A percentile compares a stretch with the other conserved stretches of the same genome.
Conservation (phyloP, 2,888 invertebrate species). For the Caenorhabditis sp. region DNA sequence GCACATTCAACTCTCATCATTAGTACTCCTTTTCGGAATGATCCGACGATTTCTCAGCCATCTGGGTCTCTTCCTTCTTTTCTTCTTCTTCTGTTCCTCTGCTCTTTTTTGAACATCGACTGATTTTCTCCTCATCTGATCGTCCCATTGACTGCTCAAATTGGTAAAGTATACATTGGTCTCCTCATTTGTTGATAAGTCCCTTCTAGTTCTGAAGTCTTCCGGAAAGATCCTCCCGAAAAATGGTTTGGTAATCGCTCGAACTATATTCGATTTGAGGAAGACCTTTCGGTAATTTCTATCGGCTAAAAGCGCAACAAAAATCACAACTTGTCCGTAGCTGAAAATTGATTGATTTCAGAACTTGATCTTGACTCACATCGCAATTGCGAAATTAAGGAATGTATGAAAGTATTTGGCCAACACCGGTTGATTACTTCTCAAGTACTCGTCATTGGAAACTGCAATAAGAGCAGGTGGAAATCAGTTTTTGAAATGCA, state of each 20-base stretch:
- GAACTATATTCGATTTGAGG: constrained; percentile 18
- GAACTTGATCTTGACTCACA: constrained; percentile 29
- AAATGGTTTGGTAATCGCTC: constrained; percentile 27
- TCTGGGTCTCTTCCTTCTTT: not conserved
- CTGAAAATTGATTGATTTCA: too few relatives aligned
- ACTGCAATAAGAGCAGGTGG: constrained; percentile 27
- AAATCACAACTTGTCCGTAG: constrained; percentile 23
- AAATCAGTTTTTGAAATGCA: not conserved
- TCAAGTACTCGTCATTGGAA: constrained; percentile 26
- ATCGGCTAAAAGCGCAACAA: constrained; percentile 11
- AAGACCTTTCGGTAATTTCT: constrained; percentile 23
- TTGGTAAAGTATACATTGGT: constrained; percentile 38
- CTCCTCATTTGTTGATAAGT: constrained; percentile 34
- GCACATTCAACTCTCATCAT: not conserved
- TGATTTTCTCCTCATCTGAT: constrained; percentile 20
- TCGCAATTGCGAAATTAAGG: constrained; percentile 39
- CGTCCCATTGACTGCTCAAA: constrained; percentile 48
- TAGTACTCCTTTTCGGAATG: not conserved
- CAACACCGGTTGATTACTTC: constrained; percentile 15
- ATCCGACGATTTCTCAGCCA: not conserved
- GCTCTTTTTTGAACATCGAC: not conserved
- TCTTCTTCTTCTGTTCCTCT: not conserved
- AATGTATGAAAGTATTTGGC: constrained; percentile 23
- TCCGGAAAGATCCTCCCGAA: constrained; percentile 44
- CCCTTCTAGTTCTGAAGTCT: constrained; percentile 22